A percentile compares a stretch with the other conserved stretches of the same genome.
Conservation (phyloP, 2,888 invertebrate genomes). For the Erebia palarica region DNA sequence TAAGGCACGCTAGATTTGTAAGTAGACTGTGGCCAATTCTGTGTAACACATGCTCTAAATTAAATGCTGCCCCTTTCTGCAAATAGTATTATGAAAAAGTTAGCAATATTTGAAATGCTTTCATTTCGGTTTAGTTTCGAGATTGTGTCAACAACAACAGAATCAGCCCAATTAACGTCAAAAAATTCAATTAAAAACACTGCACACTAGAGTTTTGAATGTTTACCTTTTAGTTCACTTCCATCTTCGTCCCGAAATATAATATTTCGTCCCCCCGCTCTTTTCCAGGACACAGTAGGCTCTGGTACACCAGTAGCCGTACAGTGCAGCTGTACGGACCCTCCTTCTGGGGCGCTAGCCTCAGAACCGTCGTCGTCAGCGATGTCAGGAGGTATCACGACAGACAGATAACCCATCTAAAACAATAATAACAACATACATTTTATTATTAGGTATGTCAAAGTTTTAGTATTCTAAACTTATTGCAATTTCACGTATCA, state of each 20-base stretch:
- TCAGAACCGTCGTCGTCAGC: constrained; percentile 84
- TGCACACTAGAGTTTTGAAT: not conserved
- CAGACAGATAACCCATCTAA: constrained; percentile 93
- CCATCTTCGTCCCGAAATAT: constrained; percentile 86
- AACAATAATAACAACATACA: constrained; percentile 25
- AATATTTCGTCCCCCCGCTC: constrained; percentile 89
- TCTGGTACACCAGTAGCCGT: constrained; percentile 90
- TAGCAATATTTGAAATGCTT: no score
- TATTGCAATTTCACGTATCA: no score
- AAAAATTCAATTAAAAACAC: no score
- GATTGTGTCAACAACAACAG: no score
- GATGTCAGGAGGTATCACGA: constrained; percentile 94
- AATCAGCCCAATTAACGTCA: no score
- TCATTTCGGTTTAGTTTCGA: no score
- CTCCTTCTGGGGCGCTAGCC: constrained; percentile 90
- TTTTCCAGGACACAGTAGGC: constrained; percentile 90
- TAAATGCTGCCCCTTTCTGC: no score
- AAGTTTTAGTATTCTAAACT: no score
- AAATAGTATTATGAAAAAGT: no score
- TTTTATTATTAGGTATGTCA: no score
- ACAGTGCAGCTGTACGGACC: constrained; percentile 88
- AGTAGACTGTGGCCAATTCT: constrained; percentile 43
- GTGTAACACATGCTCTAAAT: no score
- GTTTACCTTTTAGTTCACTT: constrained; percentile 86
- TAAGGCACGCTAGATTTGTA: constrained; percentile 89